Evolutionary conservation across 2,888 invertebrate genomes (phyloP), one percentile per base, ranked within the genome.

Genomic region (Lasiommata megera): DNA sequence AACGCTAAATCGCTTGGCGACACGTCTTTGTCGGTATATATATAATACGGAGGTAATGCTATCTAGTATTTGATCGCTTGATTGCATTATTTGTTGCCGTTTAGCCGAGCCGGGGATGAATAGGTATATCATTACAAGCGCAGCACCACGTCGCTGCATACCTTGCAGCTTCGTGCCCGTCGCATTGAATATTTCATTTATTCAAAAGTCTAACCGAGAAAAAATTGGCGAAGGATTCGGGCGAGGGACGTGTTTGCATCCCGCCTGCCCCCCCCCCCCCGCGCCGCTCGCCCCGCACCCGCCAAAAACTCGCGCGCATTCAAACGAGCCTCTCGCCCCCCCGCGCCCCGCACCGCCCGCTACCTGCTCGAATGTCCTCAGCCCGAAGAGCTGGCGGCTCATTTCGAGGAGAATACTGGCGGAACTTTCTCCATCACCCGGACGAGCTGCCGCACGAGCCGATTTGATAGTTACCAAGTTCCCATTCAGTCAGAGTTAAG

Each of bases 131-230:
- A 46, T 46, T 31, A 16, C 16, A 31, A 46, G 46, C 16, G 31
- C 36, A 12, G 38, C 51, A 40, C 14, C 52, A 34, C 60, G 51
- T 50, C 52, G 57, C 29, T 56, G 58, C 47, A 60, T 58, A 60
- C 66, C 62, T 64, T 57, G 61, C 53, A 50, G 58, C 60, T 56
- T 58, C 67, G 64, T 64, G 62, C 58, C 31, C 46, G 38, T 56
- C 57, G 52, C 55, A 56, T 82, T 85, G 80, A 83, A 87, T 87
- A 79, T 85, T 84, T 80, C 77, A 82, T 82, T 77, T 81, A 81
- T 80, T 81, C 74, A 80, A 80, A 80, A 46, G 29, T 46, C 36
- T n/a, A 36, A 73, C 65, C 66, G 56, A 66, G 69, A 80, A 82
- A 81, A 83, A 78, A 58, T 66, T 65, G 56, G 64, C 60, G 65